Evolutionary conservation across 1,140 invertebrate species (phyloP), one percentile per base, ranked within the genome.

Genomic region (Caenorhabditis inopinata): DNA sequence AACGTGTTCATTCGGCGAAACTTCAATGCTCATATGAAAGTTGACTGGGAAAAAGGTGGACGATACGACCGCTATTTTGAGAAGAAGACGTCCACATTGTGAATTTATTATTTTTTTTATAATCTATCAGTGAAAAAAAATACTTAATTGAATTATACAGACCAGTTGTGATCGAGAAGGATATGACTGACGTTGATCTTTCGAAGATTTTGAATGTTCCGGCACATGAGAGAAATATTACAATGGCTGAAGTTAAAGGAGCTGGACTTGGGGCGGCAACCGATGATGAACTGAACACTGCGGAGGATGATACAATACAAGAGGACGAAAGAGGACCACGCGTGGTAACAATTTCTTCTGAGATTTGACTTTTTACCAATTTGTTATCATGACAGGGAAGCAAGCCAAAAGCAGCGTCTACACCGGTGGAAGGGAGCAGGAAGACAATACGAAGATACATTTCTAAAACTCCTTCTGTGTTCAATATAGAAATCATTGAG

Each of bases 21-120:
- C 23, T 68, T 68, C 29, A 68, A 68, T 68, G 7, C 58, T 5
- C 29, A 68, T 0, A 68, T 68, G 58, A 68, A 68, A 68, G 58
- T 68, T 21, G 58, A 68, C 21, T 68, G 58, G 58, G 58, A 68
- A 32, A 68, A 68, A 42, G 58, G 58, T 7, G 58, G 58, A 23
- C 14, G 32, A 42, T 68, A 68, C 38, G 58, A 68, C 0, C 35
- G 58, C n/a, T 18, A 68, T 68, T 68, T 68, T 21, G 58, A 68
- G 32, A 68, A 68, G 32, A 68, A 68, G n/a, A 68, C 58, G n/a
- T 38, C 58, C 0, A 68, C 58, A 9, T 38, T 68, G 58, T 68
- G n/a, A 21, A 32, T 68, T 38, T 9, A 5, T 58, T 0, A 53
- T 25, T 25, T 25, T 53, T 53, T 53, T 53, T 7, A 27, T 25